Conservation (phyloP, 35 echinoderm and acorn worm genomes). For the Patiria miniata region DNA sequence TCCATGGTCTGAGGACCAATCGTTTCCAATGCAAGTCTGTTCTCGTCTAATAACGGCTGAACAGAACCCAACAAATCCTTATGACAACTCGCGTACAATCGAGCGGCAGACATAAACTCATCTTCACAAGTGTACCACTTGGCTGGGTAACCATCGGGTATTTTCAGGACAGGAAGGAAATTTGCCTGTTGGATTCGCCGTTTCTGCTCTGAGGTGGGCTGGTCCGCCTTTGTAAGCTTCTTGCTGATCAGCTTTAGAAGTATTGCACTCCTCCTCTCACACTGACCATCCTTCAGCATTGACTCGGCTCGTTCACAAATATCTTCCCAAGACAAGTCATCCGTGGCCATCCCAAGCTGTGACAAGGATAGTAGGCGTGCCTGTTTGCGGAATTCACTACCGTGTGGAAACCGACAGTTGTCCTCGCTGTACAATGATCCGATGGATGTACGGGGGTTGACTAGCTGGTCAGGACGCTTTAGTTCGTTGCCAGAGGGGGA, state of each 20-base stretch:
- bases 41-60: conserved; percentile 1
- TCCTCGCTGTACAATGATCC: conserved; percentile 39
- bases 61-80: background rate
- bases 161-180: conserved; percentile 36
- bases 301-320: conserved; percentile 43
- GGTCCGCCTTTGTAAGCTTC: background rate
- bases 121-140: background rate
- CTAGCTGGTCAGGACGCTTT: background rate
- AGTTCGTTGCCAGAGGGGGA: conserved; percentile 14
- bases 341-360: conserved; percentile 47
- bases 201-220: background rate
- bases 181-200: background rate
- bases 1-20: background rate
- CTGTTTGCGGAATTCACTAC: background rate
- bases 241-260: conserved; percentile 13
- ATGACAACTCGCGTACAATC: background rate
- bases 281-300: background rate
- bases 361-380: conserved; percentile 20
- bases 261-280: background rate
- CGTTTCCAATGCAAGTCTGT: conserved; percentile 3
- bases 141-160: background rate
- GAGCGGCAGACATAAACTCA: background rate
- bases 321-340: conserved; percentile 37
- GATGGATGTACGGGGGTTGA: conserved; percentile 20
- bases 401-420: conserved; percentile 47